phyloP scores from a whole-genome alignment of 2,113 vertebrate genomes.

The Harpagus bidentatus region DNA sequence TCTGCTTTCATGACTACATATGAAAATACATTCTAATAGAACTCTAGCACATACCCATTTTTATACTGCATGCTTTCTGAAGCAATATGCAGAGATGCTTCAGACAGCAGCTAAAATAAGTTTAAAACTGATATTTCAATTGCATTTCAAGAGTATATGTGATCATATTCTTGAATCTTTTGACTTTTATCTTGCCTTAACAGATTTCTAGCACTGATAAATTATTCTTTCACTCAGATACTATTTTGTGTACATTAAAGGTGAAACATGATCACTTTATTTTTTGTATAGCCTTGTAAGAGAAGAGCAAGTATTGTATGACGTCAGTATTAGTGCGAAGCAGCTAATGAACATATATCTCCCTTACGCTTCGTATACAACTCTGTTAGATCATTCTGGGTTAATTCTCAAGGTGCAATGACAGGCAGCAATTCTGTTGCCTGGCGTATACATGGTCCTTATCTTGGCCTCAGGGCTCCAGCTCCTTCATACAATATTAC shows the following conservation, averaged over 20 bases:
- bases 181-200: neutral
- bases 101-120: neutral
- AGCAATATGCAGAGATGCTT: neutral
- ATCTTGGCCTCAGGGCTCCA: neutral
- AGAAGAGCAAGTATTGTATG: neutral
- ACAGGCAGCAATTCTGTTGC: neutral
- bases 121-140: neutral
- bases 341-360: neutral
- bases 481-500: neutral
- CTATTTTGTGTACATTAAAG: neutral
- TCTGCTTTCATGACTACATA: neutral
- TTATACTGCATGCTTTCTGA: neutral
- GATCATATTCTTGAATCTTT: neutral
- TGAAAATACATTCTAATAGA: neutral
- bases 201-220: neutral
- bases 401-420: neutral
- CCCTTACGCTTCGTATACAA: neutral
- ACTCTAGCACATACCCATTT: neutral
- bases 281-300: neutral
- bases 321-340: neutral
- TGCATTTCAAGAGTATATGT: neutral
- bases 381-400: neutral
- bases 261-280: neutral
- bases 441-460: neutral
- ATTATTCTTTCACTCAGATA: neutral